phyloP scores from a whole-genome alignment of 1,140 invertebrate genomes.

The Neotoxoptera formosana region DNA sequence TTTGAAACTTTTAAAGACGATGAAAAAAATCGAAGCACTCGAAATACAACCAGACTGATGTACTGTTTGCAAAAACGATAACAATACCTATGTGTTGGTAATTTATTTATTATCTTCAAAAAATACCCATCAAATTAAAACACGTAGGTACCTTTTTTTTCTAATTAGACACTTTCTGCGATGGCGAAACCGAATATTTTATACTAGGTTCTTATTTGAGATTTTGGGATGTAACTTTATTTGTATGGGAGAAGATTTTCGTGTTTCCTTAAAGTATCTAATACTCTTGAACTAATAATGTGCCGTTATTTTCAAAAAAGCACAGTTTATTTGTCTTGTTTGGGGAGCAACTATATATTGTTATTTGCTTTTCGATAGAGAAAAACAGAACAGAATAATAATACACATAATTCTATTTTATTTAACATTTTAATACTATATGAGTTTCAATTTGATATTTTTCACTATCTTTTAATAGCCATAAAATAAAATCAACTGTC shows the following conservation, averaged over 20 bases:
- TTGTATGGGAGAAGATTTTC: background rate
- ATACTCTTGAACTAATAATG: background rate
- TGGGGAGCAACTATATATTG: background rate
- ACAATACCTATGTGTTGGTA: no score
- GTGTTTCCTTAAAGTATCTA: background rate
- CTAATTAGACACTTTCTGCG: no score
- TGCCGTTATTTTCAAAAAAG: background rate
- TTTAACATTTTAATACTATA: background rate
- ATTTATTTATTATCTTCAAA: no score
- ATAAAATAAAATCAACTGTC: background rate
- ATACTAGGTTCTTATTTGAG: background rate
- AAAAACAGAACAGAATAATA: background rate
- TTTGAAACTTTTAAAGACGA: background rate
- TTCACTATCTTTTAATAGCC: background rate
- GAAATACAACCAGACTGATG: background rate
- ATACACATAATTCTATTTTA: no score
- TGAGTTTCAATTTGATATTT: background rate
- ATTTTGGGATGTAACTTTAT: background rate
- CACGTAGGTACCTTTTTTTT: background rate
- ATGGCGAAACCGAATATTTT: background rate
- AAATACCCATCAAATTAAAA: background rate
- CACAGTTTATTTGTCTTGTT: background rate
- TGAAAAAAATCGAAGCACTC: background rate
- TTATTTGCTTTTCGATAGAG: background rate
- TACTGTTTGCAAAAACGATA: background rate